Conservation (phyloP, 2,888 invertebrate genomes). For the Synanthedon myopaeformis region DNA sequence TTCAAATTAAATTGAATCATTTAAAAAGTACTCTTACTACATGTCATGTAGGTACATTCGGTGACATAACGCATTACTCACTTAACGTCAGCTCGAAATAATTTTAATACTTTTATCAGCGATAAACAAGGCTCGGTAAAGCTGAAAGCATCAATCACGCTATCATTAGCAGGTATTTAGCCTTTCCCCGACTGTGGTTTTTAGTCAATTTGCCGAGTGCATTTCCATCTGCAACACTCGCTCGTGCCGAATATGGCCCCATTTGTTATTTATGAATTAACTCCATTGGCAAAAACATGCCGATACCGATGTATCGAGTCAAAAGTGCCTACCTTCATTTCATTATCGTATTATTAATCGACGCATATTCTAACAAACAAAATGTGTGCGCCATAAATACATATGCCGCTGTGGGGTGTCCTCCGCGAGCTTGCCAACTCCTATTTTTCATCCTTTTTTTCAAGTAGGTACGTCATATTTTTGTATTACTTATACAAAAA, state of each 20-base stretch:
- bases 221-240: slow-evolving; percentile 58
- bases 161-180: slow-evolving; percentile 67
- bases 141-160: slow-evolving; percentile 36
- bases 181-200: slow-evolving; percentile 63
- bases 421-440: too few relatives aligned
- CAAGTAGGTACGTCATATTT: too few relatives aligned
- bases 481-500: too few relatives aligned
- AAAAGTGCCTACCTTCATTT: slow-evolving; percentile 36
- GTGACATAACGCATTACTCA: neutral
- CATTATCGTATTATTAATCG: slow-evolving; percentile 33
- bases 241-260: slow-evolving; percentile 43
- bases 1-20: too few relatives aligned
- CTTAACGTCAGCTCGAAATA: too few relatives aligned
- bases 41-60: too few relatives aligned
- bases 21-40: too few relatives aligned
- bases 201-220: slow-evolving; percentile 66
- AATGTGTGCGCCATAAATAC: too few relatives aligned
- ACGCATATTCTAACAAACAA: neutral
- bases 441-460: too few relatives aligned
- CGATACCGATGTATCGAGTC: slow-evolving; percentile 25
- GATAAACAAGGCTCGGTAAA: neutral
- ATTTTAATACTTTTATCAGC: too few relatives aligned
- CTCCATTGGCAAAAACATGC: slow-evolving; percentile 52
- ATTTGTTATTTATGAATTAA: slow-evolving; percentile 67
- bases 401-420: too few relatives aligned